Conservation (phyloP, 64 coral and sea anemone species). For the Acropora tenuis region DNA sequence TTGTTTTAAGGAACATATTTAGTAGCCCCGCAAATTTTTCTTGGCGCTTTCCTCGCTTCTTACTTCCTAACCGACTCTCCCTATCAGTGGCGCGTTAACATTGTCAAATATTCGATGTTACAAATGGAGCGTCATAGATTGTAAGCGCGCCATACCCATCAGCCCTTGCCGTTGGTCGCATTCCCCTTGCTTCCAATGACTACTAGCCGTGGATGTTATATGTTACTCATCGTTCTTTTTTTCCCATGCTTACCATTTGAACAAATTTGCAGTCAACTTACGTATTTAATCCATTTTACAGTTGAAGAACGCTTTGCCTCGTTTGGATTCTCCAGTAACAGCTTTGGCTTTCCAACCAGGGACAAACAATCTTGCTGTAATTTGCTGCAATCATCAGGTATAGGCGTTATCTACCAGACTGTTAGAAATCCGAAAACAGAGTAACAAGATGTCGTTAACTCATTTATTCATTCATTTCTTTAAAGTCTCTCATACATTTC, state of each 20-base stretch:
- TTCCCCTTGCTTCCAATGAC: background rate
- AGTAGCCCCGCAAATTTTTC: no score
- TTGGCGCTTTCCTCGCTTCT: no score
- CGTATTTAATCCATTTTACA: background rate
- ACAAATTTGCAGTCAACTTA: background rate
- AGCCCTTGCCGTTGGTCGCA: no score
- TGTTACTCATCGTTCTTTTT: background rate
- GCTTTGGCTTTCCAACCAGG: conserved; percentile 94
- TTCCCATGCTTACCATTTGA: background rate
- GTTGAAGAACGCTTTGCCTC: conserved; percentile 73
- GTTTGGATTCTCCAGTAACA: conserved; percentile 76
- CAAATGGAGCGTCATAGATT: no score
- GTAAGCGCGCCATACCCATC: no score
- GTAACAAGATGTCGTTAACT: no score
- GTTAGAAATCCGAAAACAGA: no score
- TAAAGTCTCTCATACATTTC: background rate
- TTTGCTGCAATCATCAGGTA: conserved; percentile 79
- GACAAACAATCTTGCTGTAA: conserved; percentile 65
- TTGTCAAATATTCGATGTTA: no score
- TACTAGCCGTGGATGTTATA: background rate
- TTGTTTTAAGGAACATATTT: no score
- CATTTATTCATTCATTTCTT: background rate
- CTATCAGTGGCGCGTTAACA: no score
- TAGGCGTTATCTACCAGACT: no score
- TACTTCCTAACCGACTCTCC: no score